Evolutionary conservation across 2,888 invertebrate genomes (phyloP).

Genomic region (Drosophila eohydei): DNA sequence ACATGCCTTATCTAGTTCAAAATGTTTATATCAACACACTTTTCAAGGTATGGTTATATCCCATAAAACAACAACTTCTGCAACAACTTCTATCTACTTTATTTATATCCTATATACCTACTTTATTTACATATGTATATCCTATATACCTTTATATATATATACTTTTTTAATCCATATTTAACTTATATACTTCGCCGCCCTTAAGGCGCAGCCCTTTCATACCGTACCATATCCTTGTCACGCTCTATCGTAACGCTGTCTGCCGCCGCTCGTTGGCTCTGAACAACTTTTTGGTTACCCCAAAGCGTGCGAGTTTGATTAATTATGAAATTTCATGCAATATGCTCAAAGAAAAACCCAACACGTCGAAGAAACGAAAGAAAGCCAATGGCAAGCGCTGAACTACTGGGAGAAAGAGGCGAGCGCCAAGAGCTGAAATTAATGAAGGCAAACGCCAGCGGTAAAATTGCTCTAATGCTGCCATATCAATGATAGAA

Average conservation of each 20-base stretch:
- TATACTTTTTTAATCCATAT: background rate
- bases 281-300: conserved; percentile 12
- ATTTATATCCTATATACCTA: background rate
- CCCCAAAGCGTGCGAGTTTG: conserved; percentile 78
- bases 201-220: conserved; percentile 5
- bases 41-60: no score
- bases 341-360: conserved; percentile 72
- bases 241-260: conserved; percentile 60
- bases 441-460: conserved; percentile 78
- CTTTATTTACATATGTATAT: no score
- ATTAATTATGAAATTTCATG: conserved; percentile 85
- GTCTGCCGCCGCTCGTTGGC: conserved; percentile 15
- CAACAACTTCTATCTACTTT: no score
- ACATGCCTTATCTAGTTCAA: no score
- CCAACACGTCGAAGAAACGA: conserved; percentile 39
- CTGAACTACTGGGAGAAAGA: conserved; percentile 12
- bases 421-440: conserved; percentile 64
- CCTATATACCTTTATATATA: background rate
- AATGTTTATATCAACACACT: no score
- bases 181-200: background rate
- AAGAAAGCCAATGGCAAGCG: conserved; percentile 56
- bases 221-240: conserved; percentile 67
- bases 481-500: conserved; percentile 25
- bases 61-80: no score
- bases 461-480: conserved; percentile 64